Evolutionary conservation across 2,797 vertebrate species (phyloP).

Genomic region (Pipistrellus kuhlii): DNA sequence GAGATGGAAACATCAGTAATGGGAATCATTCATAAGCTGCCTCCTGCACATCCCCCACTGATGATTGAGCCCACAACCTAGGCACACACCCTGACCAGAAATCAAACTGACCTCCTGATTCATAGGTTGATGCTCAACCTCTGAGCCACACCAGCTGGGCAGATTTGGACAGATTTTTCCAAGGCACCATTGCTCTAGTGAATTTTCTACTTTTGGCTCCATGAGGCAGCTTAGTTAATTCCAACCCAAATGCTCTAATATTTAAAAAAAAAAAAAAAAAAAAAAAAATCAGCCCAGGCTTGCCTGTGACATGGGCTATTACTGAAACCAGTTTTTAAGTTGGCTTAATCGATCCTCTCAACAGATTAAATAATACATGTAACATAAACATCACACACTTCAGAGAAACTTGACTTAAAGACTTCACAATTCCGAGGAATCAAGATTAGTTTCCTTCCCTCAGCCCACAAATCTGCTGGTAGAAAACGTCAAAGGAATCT

Average conservation of each 20-base stretch:
- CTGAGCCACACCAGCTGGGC: too few relatives aligned
- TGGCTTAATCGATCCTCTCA: slow-evolving; percentile 43
- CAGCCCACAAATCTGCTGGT: not conserved
- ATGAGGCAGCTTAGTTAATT: slow-evolving; percentile 31
- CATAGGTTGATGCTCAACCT: too few relatives aligned
- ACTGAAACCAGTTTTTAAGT: slow-evolving; percentile 60
- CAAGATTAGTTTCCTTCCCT: not conserved
- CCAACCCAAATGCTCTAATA: slow-evolving; percentile 23
- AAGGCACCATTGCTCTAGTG: not conserved
- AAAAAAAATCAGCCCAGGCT: not conserved
- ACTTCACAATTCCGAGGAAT: not conserved
- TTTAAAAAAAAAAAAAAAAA: not conserved
- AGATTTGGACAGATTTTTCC: not conserved
- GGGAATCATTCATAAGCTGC: too few relatives aligned
- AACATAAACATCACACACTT: slow-evolving; percentile 34
- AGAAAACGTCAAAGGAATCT: not conserved
- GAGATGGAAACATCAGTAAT: too few relatives aligned
- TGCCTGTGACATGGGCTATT: slow-evolving; percentile 13
- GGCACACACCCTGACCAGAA: too few relatives aligned
- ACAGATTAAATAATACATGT: slow-evolving; percentile 66
- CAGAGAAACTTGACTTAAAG: not conserved
- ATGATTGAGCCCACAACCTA: too few relatives aligned
- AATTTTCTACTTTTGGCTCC: not conserved
- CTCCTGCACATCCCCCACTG: too few relatives aligned
- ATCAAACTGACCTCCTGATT: too few relatives aligned